Base-by-base conservation (phyloP, 2,113 vertebrate genomes). In the Elephantulus edwardii region DNA sequence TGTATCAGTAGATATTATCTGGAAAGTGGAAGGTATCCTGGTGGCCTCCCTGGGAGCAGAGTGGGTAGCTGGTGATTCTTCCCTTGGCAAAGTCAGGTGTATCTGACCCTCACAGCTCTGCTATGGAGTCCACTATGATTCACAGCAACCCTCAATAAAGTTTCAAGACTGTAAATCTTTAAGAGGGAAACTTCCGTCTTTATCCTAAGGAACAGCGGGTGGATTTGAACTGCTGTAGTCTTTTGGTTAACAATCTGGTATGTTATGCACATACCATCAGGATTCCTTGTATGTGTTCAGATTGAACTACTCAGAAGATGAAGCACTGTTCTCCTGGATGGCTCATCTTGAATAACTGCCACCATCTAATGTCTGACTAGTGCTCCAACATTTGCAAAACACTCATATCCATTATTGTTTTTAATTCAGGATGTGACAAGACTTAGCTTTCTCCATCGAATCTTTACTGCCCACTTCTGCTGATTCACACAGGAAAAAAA, bases 401-500 rank as follows among this genome's bases (percentile, higher is more conserved):
- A 20, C 13, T 40, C 40, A 66, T 33, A 28, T 56, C 62, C 30
- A n/a, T 62, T 52, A 16, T 50, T 30, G 74, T 70, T 74, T 87
- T 58, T 50, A 38, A 66, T 22, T 62, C 0, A 8, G 20, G 46
- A 64, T 33, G 48, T 70, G 78, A 62, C 20, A 52, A 86, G 58
- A 52, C 11, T 83, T 71, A 62, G 84, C 42, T 33, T 70, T 62
- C 48, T 80, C 17, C 8, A 68, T 81, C 4, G 8, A 33, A 30
- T 84, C 38, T 58, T 64, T n/a, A 44, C 50, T 62, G 60, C 74
- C 66, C 62, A 81, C 48, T 86, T 54, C 48, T 89, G 68, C 60
- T 91, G 92, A 84, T 71, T 93, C 78, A 89, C n/a, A 16, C 16
- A 56, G 81, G 42, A 87, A 58, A 58, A 58, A 42, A 74, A 78